These are phyloP conservation scores for Laticauda colubrina DNA, from an alignment of 2,113 vertebrate genomes.

Conservation along the genomic window DNA sequence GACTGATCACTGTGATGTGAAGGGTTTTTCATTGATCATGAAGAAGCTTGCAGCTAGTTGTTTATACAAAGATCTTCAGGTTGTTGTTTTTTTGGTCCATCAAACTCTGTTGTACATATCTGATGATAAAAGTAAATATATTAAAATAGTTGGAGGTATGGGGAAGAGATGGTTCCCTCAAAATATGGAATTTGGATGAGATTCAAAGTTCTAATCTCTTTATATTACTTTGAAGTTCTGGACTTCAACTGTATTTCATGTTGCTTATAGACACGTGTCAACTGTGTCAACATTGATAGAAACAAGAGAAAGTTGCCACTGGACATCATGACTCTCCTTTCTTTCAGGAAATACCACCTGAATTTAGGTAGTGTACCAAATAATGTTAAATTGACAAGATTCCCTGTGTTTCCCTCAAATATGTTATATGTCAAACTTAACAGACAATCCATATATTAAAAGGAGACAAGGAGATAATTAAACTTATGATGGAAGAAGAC, in stretches of 20 bases:
- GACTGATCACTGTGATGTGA: background rate
- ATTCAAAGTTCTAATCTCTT: background rate
- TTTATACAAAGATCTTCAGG: background rate
- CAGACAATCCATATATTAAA: background rate
- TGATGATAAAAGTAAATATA: background rate
- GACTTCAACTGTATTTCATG: background rate
- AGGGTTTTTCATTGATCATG: background rate
- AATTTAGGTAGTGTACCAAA: background rate
- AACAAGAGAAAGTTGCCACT: background rate
- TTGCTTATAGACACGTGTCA: background rate
- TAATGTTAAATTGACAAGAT: background rate
- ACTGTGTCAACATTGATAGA: background rate
- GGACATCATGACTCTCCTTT: background rate
- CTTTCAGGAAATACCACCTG: slow-evolving; percentile 2
- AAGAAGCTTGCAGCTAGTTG: background rate
- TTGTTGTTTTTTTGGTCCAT: background rate
- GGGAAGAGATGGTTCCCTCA: background rate
- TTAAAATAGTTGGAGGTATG: background rate
- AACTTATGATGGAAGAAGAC: background rate
- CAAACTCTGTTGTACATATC: background rate
- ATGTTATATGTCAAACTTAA: slow-evolving; percentile 10
- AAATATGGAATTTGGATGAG: background rate
- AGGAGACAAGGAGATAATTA: background rate
- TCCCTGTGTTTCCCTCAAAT: background rate
- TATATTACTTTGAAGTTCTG: background rate